A percentile compares a stretch with the other conserved stretches of the same genome.
phyloP scores from a whole-genome alignment of 2,888 invertebrate genomes.

The Kryphioiulus occultus region DNA sequence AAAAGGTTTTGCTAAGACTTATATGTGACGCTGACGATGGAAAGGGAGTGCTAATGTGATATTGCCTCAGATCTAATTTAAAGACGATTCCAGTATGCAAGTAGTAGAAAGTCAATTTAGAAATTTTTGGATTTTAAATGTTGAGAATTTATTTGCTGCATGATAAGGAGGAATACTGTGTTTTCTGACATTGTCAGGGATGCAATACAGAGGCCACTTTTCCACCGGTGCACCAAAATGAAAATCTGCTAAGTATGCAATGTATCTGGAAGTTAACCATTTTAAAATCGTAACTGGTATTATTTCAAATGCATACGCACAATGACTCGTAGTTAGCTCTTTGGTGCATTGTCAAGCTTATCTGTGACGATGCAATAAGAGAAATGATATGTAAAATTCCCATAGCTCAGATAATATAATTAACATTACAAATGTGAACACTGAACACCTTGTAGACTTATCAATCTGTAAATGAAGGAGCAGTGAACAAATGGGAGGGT shows the following conservation, averaged over 20 bases:
- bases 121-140: conserved; percentile 10
- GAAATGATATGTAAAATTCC: not conserved
- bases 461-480: not conserved
- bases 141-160: not conserved
- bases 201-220: not conserved
- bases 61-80: conserved; percentile 27
- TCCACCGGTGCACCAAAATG: not conserved
- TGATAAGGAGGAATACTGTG: not conserved
- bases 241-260: not conserved
- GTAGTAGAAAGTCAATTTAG: not conserved
- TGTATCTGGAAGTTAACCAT: not conserved
- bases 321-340: not conserved
- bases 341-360: not conserved
- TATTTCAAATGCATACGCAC: not conserved
- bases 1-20: conserved; percentile 22
- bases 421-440: not conserved
- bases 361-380: not conserved
- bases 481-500: not conserved
- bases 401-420: not conserved
- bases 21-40: not conserved
- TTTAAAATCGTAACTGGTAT: not conserved
- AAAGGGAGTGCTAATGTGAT: conserved; percentile 1
- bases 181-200: not conserved
- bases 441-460: no score
- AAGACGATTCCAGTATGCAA: conserved; percentile 27